phyloP scores from a whole-genome alignment of 2,888 invertebrate species.

The Aspidiotus rigidus region DNA sequence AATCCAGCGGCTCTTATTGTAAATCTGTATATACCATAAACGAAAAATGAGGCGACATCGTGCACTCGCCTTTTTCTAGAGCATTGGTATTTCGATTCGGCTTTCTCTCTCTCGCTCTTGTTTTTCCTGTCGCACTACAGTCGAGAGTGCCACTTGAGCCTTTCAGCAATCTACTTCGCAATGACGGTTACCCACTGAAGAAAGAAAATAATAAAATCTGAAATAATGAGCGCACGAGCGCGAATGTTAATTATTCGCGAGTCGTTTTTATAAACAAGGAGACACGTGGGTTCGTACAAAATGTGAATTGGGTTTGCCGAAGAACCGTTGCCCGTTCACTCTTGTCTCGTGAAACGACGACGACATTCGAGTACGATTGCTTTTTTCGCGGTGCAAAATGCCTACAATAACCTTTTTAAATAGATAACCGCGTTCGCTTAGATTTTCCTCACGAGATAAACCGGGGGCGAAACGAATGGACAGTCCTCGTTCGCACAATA shows the following conservation, averaged over 20 bases:
- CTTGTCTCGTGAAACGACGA: not conserved
- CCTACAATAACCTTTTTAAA: not conserved
- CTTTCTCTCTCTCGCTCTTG: constrained; percentile 1
- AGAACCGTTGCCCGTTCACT: not conserved
- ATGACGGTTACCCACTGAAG: constrained; percentile 21
- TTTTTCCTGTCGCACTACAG: not conserved
- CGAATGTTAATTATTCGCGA: constrained; percentile 30
- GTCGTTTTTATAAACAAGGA: constrained; percentile 32
- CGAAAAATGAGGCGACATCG: constrained; percentile 4
- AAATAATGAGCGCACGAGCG: constrained; percentile 32
- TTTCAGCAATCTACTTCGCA: constrained; percentile 30
- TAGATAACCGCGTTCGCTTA: no score
- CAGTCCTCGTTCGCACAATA: no score
- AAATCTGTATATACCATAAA: not conserved
- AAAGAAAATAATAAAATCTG: constrained; percentile 1
- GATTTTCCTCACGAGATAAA: not conserved
- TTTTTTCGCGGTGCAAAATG: constrained; percentile 1
- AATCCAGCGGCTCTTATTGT: no score
- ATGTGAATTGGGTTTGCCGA: constrained; percentile 4
- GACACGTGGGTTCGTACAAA: constrained; percentile 26
- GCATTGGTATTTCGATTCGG: constrained; percentile 2
- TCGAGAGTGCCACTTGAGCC: constrained; percentile 29
- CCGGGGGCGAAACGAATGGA: constrained; percentile 1
- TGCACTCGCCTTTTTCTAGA: constrained; percentile 9
- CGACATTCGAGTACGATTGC: not conserved